A percentile compares a stretch with the other conserved stretches of the same genome.
These are phyloP conservation scores for Noctua comes DNA, from an alignment of 2,888 invertebrate genomes.

Conservation along the genomic window DNA sequence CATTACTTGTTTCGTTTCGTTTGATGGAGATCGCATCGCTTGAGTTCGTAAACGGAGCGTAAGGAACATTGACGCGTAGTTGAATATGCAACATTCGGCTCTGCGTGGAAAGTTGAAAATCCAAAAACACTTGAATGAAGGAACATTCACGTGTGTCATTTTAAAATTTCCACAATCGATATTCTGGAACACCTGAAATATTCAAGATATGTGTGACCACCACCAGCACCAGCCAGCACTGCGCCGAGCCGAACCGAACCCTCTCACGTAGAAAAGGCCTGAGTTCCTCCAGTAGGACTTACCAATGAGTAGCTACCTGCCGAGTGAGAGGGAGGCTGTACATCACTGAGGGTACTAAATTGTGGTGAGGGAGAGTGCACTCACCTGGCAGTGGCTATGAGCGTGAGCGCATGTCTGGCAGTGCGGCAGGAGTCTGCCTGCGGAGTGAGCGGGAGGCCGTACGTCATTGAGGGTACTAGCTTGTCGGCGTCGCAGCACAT, in stretches of 20 bases:
- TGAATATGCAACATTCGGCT: too few relatives aligned
- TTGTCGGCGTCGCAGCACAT: slow-evolving; percentile 97
- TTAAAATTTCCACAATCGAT: too few relatives aligned
- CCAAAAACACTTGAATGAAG: too few relatives aligned
- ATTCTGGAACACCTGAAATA: too few relatives aligned
- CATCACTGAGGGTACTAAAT: neutral
- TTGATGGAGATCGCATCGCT: too few relatives aligned
- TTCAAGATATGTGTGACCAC: neutral
- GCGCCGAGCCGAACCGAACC: too few relatives aligned
- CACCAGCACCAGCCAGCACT: neutral
- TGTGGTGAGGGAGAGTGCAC: neutral
- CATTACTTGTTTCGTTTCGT: too few relatives aligned
- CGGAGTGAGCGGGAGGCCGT: slow-evolving; percentile 98
- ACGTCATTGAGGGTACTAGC: slow-evolving; percentile 97
- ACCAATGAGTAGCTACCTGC: too few relatives aligned
- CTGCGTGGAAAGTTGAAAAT: too few relatives aligned
- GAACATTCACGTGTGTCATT: too few relatives aligned
- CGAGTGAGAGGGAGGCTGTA: neutral
- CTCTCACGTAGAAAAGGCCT: neutral
- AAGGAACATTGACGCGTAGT: too few relatives aligned
- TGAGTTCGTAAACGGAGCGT: too few relatives aligned
- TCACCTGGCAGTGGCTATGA: slow-evolving; percentile 97
- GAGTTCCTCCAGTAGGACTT: neutral
- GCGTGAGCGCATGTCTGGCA: slow-evolving; percentile 98
- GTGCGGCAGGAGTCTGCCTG: slow-evolving; percentile 99